phyloP scores from a whole-genome alignment of 2,113 vertebrate species.

The Paralichthys olivaceus region DNA sequence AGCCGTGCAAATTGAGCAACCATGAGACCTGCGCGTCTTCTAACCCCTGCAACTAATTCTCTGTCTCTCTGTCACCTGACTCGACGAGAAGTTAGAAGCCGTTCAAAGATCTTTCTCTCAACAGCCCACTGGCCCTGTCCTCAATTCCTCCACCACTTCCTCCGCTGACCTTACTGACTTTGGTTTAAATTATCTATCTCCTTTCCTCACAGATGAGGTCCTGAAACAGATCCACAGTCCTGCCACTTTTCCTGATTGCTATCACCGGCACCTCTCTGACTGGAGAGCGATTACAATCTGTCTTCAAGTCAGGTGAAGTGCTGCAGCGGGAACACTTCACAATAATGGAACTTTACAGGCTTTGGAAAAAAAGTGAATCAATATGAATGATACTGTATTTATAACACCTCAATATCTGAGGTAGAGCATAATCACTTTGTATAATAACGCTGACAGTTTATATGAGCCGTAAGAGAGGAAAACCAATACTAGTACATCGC shows the following conservation, averaged over 20 bases:
- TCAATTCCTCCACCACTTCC: slow-evolving; percentile 40
- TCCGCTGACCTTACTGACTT: slow-evolving; percentile 56
- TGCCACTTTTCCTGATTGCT: slow-evolving; percentile 66
- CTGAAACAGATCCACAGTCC: slow-evolving; percentile 60
- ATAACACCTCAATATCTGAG: slow-evolving; percentile 24
- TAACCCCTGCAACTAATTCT: slow-evolving; percentile 46
- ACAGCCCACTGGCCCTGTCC: slow-evolving; percentile 16
- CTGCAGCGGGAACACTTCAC: slow-evolving; percentile 44
- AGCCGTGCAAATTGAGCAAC: slow-evolving; percentile 66
- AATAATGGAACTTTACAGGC: slow-evolving; percentile 51
- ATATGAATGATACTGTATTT: slow-evolving; percentile 36
- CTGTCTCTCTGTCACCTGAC: slow-evolving; percentile 8
- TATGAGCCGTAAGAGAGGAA: neutral
- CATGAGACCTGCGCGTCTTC: slow-evolving; percentile 37
- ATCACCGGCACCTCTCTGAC: slow-evolving; percentile 65
- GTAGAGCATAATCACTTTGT: neutral
- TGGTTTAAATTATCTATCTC: slow-evolving; percentile 59
- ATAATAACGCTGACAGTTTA: neutral
- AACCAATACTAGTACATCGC: neutral
- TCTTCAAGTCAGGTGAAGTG: slow-evolving; percentile 49
- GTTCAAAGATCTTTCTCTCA: neutral
- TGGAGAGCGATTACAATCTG: slow-evolving; percentile 58
- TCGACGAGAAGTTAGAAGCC: neutral
- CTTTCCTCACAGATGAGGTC: slow-evolving; percentile 60
- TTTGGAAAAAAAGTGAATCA: slow-evolving; percentile 42